These are phyloP conservation scores for Heliconius hermathena DNA, from an alignment of 1,140 invertebrate genomes.

Conservation along the genomic window DNA sequence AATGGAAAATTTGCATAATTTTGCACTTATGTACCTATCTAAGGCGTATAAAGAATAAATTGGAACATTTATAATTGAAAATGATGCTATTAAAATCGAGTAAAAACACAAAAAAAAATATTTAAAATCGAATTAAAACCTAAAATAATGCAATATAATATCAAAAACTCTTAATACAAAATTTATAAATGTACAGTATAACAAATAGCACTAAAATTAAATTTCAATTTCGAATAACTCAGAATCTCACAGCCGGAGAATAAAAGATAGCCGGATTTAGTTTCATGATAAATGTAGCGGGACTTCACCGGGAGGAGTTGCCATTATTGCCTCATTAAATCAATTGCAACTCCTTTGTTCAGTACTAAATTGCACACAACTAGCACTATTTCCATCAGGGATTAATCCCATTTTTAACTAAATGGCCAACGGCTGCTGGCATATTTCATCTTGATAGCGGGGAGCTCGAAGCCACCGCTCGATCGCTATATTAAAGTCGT, in stretches of 20 bases:
- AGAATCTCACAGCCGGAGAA: slow-evolving; percentile 8
- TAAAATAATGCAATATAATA: not conserved
- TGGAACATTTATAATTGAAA: no score
- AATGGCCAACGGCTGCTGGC: slow-evolving; percentile 64
- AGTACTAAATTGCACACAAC: slow-evolving; percentile 62
- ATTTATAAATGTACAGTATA: not conserved
- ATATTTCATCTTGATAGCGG: slow-evolving; percentile 74
- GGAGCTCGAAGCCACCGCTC: slow-evolving; percentile 71
- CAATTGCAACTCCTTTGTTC: slow-evolving; percentile 61
- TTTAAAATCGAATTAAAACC: not conserved
- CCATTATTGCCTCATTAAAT: slow-evolving; percentile 54
- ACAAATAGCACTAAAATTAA: not conserved
- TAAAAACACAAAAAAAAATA: no score
- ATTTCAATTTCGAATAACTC: slow-evolving; percentile 18
- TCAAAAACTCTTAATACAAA: not conserved
- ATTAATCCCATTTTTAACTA: slow-evolving; percentile 80
- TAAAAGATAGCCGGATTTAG: slow-evolving; percentile 29
- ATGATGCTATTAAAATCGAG: no score
- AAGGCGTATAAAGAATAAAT: no score
- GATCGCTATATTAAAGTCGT: slow-evolving; percentile 79
- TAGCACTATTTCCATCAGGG: slow-evolving; percentile 79
- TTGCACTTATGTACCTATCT: no score
- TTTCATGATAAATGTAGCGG: slow-evolving; percentile 35
- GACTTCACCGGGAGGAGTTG: slow-evolving; percentile 33
- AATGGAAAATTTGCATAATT: no score